Percentiles rank a stretch among this genome's conserved stretches.
Conservation (phyloP, 2,797 vertebrate species). For the Danio jaintianensis region DNA sequence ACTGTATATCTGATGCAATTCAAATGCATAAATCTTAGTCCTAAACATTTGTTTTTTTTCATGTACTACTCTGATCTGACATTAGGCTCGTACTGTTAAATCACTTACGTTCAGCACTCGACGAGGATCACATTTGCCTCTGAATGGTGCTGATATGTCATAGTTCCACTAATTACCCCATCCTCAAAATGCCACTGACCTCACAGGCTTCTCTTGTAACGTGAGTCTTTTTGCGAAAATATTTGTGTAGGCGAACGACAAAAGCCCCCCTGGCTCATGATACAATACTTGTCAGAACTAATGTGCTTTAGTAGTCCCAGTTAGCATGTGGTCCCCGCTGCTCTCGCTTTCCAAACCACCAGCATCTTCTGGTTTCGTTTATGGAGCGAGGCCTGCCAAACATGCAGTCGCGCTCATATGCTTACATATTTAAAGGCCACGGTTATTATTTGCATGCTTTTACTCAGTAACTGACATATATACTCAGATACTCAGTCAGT, state of each 20-base stretch:
- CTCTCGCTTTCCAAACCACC: conserved; percentile 74
- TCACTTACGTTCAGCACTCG: conserved; percentile 24
- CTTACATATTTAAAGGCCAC: conserved; percentile 69
- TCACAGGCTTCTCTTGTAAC: conserved; percentile 64
- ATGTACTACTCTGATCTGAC: neutral
- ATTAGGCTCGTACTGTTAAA: conserved; percentile 26
- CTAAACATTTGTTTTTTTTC: neutral
- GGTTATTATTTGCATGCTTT: conserved; percentile 75
- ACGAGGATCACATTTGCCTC: conserved; percentile 34
- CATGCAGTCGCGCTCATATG: conserved; percentile 51
- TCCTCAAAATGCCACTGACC: conserved; percentile 68
- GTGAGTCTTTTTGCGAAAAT: conserved; percentile 73
- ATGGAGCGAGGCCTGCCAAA: conserved; percentile 77
- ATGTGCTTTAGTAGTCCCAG: conserved; percentile 74
- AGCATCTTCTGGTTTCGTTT: conserved; percentile 83
- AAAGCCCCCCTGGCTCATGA: conserved; percentile 73
- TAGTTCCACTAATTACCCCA: conserved; percentile 52
- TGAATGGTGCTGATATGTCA: conserved; percentile 44
- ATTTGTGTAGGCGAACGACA: conserved; percentile 76
- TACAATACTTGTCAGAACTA: conserved; percentile 78
- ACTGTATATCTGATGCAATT: too few species aligned
- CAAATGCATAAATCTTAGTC: too few species aligned
- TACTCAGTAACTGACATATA: conserved; percentile 66
- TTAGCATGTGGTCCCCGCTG: conserved; percentile 77
- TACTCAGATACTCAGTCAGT: conserved; percentile 62